Evolutionary conservation across 2,113 vertebrate species (phyloP).

Genomic region (Epinephelus fuscoguttatus): DNA sequence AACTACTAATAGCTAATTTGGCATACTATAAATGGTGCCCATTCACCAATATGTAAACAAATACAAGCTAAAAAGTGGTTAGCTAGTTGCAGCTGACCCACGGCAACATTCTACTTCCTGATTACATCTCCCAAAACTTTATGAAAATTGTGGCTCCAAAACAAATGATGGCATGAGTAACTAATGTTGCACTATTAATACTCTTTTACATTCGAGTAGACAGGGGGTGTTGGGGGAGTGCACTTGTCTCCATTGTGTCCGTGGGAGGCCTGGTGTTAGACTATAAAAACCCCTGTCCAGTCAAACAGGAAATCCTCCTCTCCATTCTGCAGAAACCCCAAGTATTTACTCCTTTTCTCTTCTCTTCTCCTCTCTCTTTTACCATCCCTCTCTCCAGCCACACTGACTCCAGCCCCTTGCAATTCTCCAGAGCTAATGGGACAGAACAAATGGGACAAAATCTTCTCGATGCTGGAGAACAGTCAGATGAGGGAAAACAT

Average conservation of each 20-base stretch:
- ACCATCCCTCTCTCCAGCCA: constrained; percentile 51
- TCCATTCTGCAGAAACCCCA: no score
- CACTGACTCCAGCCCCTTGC: constrained; percentile 81
- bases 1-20: no score
- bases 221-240: neutral
- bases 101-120: no score
- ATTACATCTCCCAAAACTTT: no score
- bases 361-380: neutral
- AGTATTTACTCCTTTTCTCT: neutral
- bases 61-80: no score
- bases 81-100: no score
- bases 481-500: constrained; percentile 97
- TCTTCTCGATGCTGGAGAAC: constrained; percentile 97
- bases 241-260: neutral
- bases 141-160: neutral
- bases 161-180: neutral
- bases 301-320: no score
- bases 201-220: no score
- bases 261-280: no score
- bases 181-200: no score
- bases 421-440: constrained; percentile 77
- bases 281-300: neutral
- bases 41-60: no score
- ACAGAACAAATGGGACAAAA: constrained; percentile 92
- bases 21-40: no score